Conservation (phyloP, 2,797 vertebrate genomes). For the Ataeniobius toweri region DNA sequence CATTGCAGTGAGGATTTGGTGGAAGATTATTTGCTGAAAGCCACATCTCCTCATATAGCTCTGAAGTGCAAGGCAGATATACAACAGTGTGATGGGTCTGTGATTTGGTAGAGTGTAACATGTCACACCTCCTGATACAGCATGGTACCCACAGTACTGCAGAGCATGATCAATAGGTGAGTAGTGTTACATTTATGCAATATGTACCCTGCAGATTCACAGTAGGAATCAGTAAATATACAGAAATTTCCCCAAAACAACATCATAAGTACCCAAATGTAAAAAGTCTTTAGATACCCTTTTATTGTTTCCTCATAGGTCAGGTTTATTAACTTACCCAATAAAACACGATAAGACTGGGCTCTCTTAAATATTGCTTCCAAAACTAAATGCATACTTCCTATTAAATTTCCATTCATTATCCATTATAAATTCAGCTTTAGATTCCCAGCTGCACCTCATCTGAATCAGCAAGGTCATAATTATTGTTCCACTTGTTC, state of each 20-base stretch:
- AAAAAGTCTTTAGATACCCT: background rate
- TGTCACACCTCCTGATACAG: background rate
- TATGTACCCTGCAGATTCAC: background rate
- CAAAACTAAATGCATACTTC: constrained; percentile 8
- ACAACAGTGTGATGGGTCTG: no score
- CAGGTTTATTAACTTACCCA: background rate
- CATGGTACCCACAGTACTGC: background rate
- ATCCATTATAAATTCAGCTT: constrained; percentile 18
- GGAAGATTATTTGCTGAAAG: no score
- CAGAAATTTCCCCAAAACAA: background rate
- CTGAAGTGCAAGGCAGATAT: no score
- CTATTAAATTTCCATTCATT: constrained; percentile 3
- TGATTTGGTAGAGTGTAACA: no score
- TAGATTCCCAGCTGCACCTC: background rate
- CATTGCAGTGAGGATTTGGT: no score
- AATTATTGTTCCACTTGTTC: constrained; percentile 27
- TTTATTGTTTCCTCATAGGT: background rate
- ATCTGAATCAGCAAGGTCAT: constrained; percentile 9
- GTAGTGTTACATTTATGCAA: background rate
- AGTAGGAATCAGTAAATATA: background rate
- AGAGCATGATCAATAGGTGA: background rate
- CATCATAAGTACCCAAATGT: background rate
- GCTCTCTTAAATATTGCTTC: constrained; percentile 5
- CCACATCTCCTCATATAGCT: no score
- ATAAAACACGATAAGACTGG: background rate